Percentiles rank a stretch among this genome's conserved stretches.
Evolutionary conservation across 2,888 invertebrate genomes (phyloP).

Genomic region (Ichneumoninae sp.): DNA sequence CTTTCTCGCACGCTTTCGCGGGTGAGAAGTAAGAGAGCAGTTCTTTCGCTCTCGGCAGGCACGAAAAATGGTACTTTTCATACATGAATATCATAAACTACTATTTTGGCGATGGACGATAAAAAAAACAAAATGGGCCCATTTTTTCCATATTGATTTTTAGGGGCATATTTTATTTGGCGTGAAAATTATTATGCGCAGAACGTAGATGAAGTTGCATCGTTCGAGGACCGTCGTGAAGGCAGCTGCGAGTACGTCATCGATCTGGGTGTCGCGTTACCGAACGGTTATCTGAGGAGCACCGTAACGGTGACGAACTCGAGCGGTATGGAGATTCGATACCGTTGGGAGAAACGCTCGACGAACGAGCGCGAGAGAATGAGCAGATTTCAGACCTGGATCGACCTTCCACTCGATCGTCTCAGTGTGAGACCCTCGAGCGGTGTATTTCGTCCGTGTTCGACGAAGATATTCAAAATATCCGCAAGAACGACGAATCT

Average conservation of each 20-base stretch:
- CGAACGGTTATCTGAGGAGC: slow-evolving; percentile 54
- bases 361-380: slow-evolving; percentile 24
- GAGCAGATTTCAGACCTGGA: slow-evolving; percentile 52
- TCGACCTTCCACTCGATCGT: slow-evolving; percentile 73
- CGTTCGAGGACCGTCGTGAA: slow-evolving; percentile 10
- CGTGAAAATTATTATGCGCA: slow-evolving; percentile 24
- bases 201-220: slow-evolving; percentile 20
- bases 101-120: too few relatives aligned
- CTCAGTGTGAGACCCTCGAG: slow-evolving; percentile 74
- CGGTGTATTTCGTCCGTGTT: slow-evolving; percentile 76
- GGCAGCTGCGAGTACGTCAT: slow-evolving; percentile 52
- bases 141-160: too few relatives aligned
- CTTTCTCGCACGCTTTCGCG: too few relatives aligned
- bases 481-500: slow-evolving; percentile 71
- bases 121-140: too few relatives aligned
- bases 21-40: too few relatives aligned
- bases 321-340: slow-evolving; percentile 74
- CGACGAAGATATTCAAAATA: slow-evolving; percentile 77
- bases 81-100: too few relatives aligned
- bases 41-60: too few relatives aligned
- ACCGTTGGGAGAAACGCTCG: slow-evolving; percentile 76
- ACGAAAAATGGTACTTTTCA: too few relatives aligned
- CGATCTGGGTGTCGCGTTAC: slow-evolving; percentile 38
- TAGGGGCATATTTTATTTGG: too few relatives aligned
- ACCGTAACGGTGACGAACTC: slow-evolving; percentile 68